Evolutionary conservation across 92 coral and sea anemone species (phyloP), one percentile per base, ranked within the genome.

Genomic region (Nematostella vectensis): DNA sequence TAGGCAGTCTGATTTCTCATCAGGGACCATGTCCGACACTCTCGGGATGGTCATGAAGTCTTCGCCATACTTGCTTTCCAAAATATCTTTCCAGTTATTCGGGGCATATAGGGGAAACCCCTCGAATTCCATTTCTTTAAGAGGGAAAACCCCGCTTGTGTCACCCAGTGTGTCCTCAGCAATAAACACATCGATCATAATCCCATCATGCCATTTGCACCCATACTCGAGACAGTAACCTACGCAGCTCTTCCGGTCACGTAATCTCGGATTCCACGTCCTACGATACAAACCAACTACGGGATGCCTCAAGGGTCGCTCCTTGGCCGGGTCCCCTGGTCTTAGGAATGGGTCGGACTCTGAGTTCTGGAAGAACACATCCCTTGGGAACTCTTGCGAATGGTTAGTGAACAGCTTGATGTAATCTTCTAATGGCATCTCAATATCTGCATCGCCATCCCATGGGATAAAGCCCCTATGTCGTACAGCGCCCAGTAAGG

Each of bases 381-480:
- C 87, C 0, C 29, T 50, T 1, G 87, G 83, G 4, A 79, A 27
- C 2, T 83, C 94, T 26, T 61, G 42, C 30, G 64, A 47, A n/a
- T 57, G 87, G 48, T 38, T 28, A 47, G 70, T 64, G 27, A 69
- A 70, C 57, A 79, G 79, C 28, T 38, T 74, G 24, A 65, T 52
- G 54, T 74, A 83, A 43, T 83, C 87, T 4, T 56, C 62, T 38
- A 62, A 53, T 26, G 87, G 62, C 37, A 83, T 64, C 29, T 67
- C 63, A 33, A 83, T 60, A 27, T 83, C 94, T 6, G 47, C 49
- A 39, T 83, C 87, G 3, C 40, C 17, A n/a, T 83, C 94, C 94
- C 94, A 83, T 39, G 94, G 94, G 31, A 83, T 61, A 19, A 74
- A 69, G 15, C 94, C 94, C 6, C 26, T 43, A 29, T 83, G 94